phyloP scores from a whole-genome alignment of 2,797 vertebrate genomes.

The Tangara arthus region DNA sequence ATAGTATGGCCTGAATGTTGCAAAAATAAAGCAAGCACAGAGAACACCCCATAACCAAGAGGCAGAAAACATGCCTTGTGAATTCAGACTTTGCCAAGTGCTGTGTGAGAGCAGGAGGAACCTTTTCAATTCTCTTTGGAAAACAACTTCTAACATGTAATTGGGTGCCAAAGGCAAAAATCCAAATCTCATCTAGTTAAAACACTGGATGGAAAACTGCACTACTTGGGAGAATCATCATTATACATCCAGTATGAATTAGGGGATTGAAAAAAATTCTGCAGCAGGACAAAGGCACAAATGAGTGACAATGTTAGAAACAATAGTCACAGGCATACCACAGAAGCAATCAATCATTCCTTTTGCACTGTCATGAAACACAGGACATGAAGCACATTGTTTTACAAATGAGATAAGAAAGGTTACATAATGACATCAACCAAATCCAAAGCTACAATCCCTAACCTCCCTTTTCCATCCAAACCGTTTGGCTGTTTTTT shows the following conservation, averaged over 20 bases:
- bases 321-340: accelerated
- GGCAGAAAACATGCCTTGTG: not conserved
- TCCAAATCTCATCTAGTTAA: not conserved
- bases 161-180: not conserved
- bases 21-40: not conserved
- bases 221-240: not conserved
- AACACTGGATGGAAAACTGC: not conserved
- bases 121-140: not conserved
- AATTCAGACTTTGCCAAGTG: not conserved
- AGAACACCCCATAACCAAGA: not conserved
- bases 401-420: not conserved
- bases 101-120: not conserved
- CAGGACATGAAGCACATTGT: not conserved
- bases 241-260: not conserved
- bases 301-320: not conserved
- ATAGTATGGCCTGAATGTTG: not conserved
- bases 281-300: not conserved
- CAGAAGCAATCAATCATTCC: not conserved
- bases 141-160: not conserved
- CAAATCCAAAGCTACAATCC: conserved; percentile 11
- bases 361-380: not conserved
- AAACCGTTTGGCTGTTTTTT: not conserved
- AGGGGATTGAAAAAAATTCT: not conserved
- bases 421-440: not conserved
- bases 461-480: not conserved